Evolutionary conservation across 2,888 invertebrate species (phyloP).

Genomic region (Dryococelus australis): DNA sequence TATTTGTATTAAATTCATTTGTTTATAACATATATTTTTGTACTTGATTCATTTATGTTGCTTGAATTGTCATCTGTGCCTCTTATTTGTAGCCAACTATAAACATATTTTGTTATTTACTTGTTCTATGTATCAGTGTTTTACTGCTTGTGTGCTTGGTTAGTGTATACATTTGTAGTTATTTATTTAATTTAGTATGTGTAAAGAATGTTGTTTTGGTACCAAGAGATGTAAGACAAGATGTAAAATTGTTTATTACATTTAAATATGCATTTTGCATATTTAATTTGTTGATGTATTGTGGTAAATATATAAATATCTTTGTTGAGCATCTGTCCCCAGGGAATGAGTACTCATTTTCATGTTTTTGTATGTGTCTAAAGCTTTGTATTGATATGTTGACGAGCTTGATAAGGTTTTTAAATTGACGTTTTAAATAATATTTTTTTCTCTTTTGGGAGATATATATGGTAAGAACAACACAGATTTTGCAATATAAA

Average conservation of each 20-base stretch:
- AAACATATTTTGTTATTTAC: background rate
- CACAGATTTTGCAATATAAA: too few relatives aligned
- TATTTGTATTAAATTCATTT: background rate
- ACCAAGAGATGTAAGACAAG: background rate
- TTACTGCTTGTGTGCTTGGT: background rate
- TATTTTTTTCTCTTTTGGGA: too few relatives aligned
- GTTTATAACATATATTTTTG: background rate
- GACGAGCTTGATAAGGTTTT: too few relatives aligned
- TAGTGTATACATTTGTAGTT: background rate
- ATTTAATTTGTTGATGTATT: constrained; percentile 6
- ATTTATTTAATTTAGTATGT: background rate
- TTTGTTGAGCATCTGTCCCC: background rate
- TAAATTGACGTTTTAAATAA: too few relatives aligned
- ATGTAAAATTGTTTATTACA: constrained; percentile 3
- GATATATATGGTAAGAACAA: too few relatives aligned
- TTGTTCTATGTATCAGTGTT: background rate
- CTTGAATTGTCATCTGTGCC: background rate
- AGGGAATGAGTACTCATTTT: background rate
- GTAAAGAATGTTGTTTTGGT: background rate
- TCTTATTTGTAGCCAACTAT: background rate
- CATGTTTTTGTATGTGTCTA: background rate
- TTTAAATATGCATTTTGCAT: background rate
- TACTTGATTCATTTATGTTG: constrained; percentile 9
- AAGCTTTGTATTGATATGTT: too few relatives aligned
- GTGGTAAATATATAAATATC: constrained; percentile 13